Conservation (phyloP, 2,888 invertebrate species). For the Nephrotoma appendiculata region DNA sequence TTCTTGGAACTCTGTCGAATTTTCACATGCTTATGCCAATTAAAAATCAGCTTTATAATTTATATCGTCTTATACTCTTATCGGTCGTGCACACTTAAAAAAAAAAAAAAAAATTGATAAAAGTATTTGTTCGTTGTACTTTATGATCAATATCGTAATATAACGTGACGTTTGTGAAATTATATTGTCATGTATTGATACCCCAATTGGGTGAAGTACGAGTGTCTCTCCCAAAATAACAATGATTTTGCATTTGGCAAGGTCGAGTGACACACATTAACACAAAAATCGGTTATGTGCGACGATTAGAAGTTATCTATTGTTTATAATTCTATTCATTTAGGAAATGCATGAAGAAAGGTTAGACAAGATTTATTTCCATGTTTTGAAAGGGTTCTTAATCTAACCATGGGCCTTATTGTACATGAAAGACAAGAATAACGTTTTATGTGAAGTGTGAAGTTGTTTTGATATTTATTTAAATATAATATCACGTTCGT, state of each 20-base stretch:
- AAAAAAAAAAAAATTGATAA: neutral
- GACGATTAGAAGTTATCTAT: neutral
- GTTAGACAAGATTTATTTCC: too few relatives aligned
- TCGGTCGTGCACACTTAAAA: neutral
- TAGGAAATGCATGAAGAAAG: neutral
- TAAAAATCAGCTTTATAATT: neutral
- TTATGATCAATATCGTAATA: neutral
- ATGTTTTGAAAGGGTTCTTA: neutral
- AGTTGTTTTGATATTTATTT: neutral
- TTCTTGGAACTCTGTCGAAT: neutral
- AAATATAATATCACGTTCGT: neutral
- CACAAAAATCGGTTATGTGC: neutral
- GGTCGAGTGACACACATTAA: neutral
- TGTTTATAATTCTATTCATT: neutral
- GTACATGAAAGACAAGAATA: neutral
- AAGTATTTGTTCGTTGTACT: neutral
- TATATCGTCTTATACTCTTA: neutral
- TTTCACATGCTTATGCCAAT: neutral
- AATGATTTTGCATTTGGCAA: neutral
- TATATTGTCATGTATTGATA: neutral
- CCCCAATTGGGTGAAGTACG: neutral
- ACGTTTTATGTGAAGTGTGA: neutral
- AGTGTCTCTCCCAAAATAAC: neutral
- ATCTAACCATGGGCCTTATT: neutral
- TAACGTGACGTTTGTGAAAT: neutral